phyloP scores from a whole-genome alignment of 2,888 invertebrate species.

The Aspidiotus destructor region DNA sequence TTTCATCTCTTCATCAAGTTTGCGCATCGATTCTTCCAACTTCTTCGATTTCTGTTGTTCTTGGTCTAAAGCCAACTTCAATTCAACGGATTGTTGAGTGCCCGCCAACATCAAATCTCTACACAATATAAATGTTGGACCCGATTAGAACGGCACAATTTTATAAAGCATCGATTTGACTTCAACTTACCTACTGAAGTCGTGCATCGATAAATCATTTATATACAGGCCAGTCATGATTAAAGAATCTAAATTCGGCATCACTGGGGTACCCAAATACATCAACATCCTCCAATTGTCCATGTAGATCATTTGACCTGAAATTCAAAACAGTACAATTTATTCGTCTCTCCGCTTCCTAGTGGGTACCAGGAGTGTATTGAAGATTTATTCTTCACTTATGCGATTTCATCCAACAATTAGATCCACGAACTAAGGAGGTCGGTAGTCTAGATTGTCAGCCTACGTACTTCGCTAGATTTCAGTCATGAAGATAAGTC shows the following conservation, averaged over 20 bases:
- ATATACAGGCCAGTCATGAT: constrained; percentile 90
- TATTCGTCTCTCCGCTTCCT: too few relatives aligned
- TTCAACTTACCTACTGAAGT: constrained; percentile 73
- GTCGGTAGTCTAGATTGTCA: too few relatives aligned
- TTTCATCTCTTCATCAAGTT: constrained; percentile 90
- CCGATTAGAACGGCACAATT: too few relatives aligned
- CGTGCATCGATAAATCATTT: constrained; percentile 98
- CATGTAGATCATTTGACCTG: constrained; percentile 98
- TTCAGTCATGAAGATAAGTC: too few relatives aligned
- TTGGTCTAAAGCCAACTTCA: constrained; percentile 89
- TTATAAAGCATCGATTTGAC: not conserved
- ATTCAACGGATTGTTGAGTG: constrained; percentile 92
- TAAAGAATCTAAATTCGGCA: constrained; percentile 87
- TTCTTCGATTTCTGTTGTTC: constrained; percentile 95
- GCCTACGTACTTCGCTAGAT: too few relatives aligned
- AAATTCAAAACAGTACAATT: not conserved
- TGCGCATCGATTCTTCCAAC: constrained; percentile 90
- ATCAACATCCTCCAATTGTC: constrained; percentile 96
- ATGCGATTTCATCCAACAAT: too few relatives aligned
- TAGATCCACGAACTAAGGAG: too few relatives aligned
- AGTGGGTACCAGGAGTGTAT: too few relatives aligned
- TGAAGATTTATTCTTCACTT: too few relatives aligned
- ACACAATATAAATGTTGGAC: constrained; percentile 33
- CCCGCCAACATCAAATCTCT: constrained; percentile 92
- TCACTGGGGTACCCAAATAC: constrained; percentile 91